Evolutionary conservation across 2,797 vertebrate species (phyloP), one percentile per base, ranked within the genome.

Genomic region (Poeciliopsis paucimaculata): DNA sequence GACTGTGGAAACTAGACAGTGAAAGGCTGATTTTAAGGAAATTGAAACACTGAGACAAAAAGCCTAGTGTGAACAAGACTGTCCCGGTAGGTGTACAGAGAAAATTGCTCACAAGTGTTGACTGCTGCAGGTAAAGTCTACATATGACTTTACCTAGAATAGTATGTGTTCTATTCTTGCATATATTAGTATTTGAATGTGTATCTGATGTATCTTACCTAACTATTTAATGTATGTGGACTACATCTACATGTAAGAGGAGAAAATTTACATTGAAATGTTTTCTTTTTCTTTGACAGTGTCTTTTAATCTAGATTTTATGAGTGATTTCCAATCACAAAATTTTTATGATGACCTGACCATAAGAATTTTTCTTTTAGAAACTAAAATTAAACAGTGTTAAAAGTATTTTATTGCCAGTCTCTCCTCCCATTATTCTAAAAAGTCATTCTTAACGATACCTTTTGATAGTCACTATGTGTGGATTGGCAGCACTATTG

Each of bases 31-130:
- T 93, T 84, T 91, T 91, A 90, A 87, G 87, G 91, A 92, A 92
- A 93, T 90, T 92, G 90, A 92, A 94, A 92, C 88, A 89, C 88
- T 90, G 78, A 90, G 92, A 91, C 90, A 79, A 90, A 53, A 92
- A 90, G 89, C 83, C 26, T 47, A 81, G 84, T 91, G 88, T 92
- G 91, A 94, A 90, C 91, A 91, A 90, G 87, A 64, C 89, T 91
- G 91, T 93, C 92, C 84, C 79, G 86, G 85, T 87, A 90, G 90
- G 88, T 89, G 82, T 87, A 88, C 82, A 90, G 72, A 74, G 89
- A 89, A 88, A 89, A 92, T 89, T 86, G 87, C 80, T 88, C 88
- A 77, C 73, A n/a, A 64, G 78, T 77, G 84, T 84, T 86, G 82
- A 77, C 82, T 82, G 57, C 66, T 77, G 72, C 51, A 64, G 77